Conservation (phyloP, 2,113 vertebrate species). For the Burhinus bistriatus region DNA sequence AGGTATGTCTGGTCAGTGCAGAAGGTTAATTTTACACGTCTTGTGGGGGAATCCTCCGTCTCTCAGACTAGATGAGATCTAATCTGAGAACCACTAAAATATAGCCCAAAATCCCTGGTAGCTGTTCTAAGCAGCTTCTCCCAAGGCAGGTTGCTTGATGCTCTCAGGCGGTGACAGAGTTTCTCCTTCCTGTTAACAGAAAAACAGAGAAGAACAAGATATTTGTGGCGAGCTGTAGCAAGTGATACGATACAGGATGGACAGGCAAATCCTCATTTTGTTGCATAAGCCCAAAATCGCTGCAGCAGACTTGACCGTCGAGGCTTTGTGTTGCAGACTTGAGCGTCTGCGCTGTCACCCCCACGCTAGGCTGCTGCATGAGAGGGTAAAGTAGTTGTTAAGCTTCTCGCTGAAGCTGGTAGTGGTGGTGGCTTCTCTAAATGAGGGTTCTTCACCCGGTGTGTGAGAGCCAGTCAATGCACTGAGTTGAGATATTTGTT, state of each 20-base stretch:
- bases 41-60: neutral
- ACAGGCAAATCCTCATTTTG: neutral
- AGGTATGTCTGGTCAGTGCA: rapidly evolving
- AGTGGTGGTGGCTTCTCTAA: neutral
- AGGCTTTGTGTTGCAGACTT: neutral
- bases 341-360: neutral
- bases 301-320: neutral
- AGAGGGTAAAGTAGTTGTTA: neutral
- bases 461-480: neutral
- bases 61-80: neutral
- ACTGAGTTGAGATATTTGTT: neutral
- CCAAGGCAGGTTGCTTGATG: neutral
- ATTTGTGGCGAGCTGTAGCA: neutral
- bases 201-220: neutral
- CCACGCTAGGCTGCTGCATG: neutral
- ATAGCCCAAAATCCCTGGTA: neutral
- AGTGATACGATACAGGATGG: rapidly evolving
- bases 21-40: neutral
- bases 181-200: neutral
- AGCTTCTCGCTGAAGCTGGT: neutral
- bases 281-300: rapidly evolving
- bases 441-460: neutral
- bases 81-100: neutral
- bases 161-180: neutral
- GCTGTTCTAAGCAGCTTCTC: neutral